These are phyloP conservation scores for Anoncus sp. DNA, from an alignment of 2,888 invertebrate species.

Conservation along the genomic window DNA sequence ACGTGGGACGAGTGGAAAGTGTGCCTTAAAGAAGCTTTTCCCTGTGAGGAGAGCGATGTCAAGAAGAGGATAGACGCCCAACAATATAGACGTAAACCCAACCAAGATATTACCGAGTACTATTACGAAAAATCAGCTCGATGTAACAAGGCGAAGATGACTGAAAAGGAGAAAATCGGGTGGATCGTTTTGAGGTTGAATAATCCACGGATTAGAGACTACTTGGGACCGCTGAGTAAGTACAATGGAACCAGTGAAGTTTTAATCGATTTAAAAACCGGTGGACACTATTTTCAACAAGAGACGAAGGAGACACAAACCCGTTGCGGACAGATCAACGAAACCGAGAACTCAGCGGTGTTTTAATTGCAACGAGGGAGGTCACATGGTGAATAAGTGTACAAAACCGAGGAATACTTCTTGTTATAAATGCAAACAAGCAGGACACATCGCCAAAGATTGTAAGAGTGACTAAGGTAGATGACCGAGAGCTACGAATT, in stretches of 20 bases:
- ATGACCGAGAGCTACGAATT: no score
- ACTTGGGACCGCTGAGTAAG: slow-evolving; percentile 57
- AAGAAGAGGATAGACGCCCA: slow-evolving; percentile 49
- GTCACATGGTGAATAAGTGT: slow-evolving; percentile 7
- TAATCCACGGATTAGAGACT: slow-evolving; percentile 52
- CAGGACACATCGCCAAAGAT: slow-evolving; percentile 27
- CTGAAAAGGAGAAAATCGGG: slow-evolving; percentile 59
- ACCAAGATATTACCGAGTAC: slow-evolving; percentile 63
- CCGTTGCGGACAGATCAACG: no score
- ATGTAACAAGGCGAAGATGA: slow-evolving; percentile 65
- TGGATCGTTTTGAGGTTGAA: slow-evolving; percentile 67
- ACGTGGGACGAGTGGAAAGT: slow-evolving; percentile 27
- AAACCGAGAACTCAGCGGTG: no score
- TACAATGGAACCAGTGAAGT: slow-evolving; percentile 60
- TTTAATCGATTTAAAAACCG: slow-evolving; percentile 63
- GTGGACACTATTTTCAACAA: slow-evolving; percentile 33
- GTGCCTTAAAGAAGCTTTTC: slow-evolving; percentile 26
- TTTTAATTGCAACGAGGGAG: slow-evolving; percentile 24
- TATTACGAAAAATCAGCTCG: slow-evolving; percentile 65
- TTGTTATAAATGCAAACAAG: slow-evolving; percentile 11
- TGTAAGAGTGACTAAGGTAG: slow-evolving; percentile 6
- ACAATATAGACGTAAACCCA: slow-evolving; percentile 58
- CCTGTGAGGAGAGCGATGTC: slow-evolving; percentile 13
- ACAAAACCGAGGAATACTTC: neutral
- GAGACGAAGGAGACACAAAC: slow-evolving; percentile 4